Conservation (phyloP, 2,888 invertebrate species). For the Ophioninae sp. region DNA sequence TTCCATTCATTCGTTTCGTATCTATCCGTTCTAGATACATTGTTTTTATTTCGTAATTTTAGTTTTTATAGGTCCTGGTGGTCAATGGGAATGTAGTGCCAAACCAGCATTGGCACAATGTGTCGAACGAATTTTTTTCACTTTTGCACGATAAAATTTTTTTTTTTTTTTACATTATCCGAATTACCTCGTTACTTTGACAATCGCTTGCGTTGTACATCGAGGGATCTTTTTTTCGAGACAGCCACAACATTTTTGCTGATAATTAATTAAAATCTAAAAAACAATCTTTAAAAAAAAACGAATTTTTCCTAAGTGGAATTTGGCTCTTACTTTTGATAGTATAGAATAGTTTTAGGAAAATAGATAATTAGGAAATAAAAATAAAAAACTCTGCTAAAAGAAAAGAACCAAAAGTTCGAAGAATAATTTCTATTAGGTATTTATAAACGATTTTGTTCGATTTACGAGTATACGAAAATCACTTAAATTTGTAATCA, state of each 20-base stretch:
- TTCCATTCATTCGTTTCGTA: constrained; percentile 13
- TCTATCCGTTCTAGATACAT: constrained; percentile 18
- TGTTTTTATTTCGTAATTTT: constrained; percentile 36
- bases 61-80: constrained; percentile 52
- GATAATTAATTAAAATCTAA: background rate
- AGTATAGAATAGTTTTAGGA: background rate
- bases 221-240: constrained; percentile 46
- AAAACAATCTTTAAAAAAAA: too few species aligned
- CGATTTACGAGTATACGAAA: background rate
- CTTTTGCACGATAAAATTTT: constrained; percentile 50
- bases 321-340: background rate
- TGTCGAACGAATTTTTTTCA: constrained; percentile 41
- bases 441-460: background rate
- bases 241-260: background rate
- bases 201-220: constrained; percentile 38
- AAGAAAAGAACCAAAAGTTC: background rate
- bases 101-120: constrained; percentile 63
- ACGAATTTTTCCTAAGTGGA: background rate
- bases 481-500: background rate
- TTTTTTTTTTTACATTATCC: constrained; percentile 17
- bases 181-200: constrained; percentile 36
- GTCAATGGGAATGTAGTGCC: constrained; percentile 49
- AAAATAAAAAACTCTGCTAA: too few species aligned
- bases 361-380: background rate
- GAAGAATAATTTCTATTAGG: background rate